These are phyloP conservation scores for Sinohyriopsis cumingii DNA, from an alignment of 2,888 invertebrate genomes.

Conservation along the genomic window DNA sequence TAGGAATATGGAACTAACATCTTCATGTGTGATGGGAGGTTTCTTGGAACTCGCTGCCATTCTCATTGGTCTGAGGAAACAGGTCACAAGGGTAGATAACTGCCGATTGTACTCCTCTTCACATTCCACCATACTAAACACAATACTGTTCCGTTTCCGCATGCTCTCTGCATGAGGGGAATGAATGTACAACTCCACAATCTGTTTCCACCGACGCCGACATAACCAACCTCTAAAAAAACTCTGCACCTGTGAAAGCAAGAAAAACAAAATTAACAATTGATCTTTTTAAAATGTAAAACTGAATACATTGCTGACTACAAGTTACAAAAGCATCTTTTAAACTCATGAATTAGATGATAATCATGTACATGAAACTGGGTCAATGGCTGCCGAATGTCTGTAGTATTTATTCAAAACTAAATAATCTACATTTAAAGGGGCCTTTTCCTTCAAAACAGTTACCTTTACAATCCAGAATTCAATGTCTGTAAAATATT, in stretches of 20 bases:
- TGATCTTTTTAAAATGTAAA: no score
- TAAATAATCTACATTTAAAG: no score
- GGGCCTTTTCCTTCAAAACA: no score
- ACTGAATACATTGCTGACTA: no score
- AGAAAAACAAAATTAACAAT: neutral
- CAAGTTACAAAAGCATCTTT: no score
- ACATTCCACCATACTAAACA: constrained; percentile 85
- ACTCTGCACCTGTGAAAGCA: constrained; percentile 79
- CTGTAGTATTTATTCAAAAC: no score
- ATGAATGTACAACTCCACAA: constrained; percentile 94
- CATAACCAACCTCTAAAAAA: constrained; percentile 96
- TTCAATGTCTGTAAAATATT: no score
- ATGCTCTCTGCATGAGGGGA: constrained; percentile 95
- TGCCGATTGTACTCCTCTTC: constrained; percentile 95
- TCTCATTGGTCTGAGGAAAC: constrained; percentile 87
- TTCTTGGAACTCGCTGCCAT: constrained; percentile 96
- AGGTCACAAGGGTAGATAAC: constrained; percentile 87
- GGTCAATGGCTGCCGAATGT: no score
- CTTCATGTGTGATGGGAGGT: constrained; percentile 93
- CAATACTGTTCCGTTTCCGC: constrained; percentile 89
- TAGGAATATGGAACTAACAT: constrained; percentile 93
- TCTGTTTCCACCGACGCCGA: constrained; percentile 92
- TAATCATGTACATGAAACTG: no score
- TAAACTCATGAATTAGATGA: no score
- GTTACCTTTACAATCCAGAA: no score